Conservation (phyloP, 64 coral and sea anemone species). For the Hydrozoanthus tunicans region DNA sequence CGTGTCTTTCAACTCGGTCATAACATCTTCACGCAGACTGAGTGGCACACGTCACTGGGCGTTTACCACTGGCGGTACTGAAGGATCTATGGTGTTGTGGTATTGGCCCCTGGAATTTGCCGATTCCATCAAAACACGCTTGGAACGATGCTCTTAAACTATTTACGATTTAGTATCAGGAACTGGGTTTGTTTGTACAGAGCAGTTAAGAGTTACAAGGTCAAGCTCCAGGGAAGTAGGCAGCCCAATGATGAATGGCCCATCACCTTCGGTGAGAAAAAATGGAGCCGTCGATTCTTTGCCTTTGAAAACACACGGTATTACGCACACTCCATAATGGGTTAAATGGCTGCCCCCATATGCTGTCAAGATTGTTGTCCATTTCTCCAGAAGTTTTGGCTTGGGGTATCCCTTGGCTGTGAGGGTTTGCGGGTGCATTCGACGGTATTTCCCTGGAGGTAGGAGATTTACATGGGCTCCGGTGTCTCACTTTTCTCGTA, state of each 20-base stretch:
- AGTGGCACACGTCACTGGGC: slow-evolving; percentile 41
- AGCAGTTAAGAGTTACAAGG: slow-evolving; percentile 58
- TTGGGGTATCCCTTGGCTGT: slow-evolving; percentile 41
- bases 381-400: slow-evolving; percentile 38
- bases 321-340: slow-evolving; percentile 46
- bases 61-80: slow-evolving; percentile 41
- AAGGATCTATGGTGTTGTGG: slow-evolving; percentile 41
- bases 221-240: slow-evolving; percentile 62
- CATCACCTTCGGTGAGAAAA: slow-evolving; percentile 55
- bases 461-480: slow-evolving; percentile 73
- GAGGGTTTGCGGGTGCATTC: slow-evolving; percentile 61
- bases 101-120: slow-evolving; percentile 40
- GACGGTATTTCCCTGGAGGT: background rate
- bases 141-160: background rate
- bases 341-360: slow-evolving; percentile 39
- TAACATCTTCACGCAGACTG: slow-evolving; percentile 52
- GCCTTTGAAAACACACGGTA: slow-evolving; percentile 29
- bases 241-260: slow-evolving; percentile 61
- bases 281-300: slow-evolving; percentile 33
- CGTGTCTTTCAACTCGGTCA: slow-evolving; percentile 25
- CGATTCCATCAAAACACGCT: slow-evolving; percentile 35
- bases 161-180: background rate
- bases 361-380: slow-evolving; percentile 54
- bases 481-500: slow-evolving; percentile 60
- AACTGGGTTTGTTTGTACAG: background rate